Evolutionary conservation across 2,797 vertebrate species (phyloP).

Genomic region (Amazona finschi): DNA sequence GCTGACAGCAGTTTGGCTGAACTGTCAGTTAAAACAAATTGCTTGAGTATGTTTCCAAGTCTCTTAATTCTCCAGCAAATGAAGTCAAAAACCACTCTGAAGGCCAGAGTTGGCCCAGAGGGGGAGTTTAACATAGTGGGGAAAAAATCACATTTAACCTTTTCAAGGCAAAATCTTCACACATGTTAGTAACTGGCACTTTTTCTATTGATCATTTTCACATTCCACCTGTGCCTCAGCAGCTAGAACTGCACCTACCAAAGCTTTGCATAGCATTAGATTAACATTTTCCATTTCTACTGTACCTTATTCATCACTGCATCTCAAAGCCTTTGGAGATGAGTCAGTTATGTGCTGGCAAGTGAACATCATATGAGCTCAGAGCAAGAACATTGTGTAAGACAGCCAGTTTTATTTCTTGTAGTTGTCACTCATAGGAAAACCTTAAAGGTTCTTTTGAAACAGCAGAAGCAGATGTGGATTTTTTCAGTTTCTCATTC

Average conservation of each 20-base stretch:
- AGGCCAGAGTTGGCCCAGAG: background rate
- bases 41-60: background rate
- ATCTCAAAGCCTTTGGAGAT: background rate
- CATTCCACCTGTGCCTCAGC: background rate
- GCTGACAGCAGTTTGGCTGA: background rate
- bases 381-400: background rate
- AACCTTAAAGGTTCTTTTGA: background rate
- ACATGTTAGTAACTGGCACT: background rate
- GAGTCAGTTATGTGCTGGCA: constrained; percentile 11
- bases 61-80: constrained; percentile 1
- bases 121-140: background rate
- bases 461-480: background rate
- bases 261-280: background rate
- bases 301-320: background rate
- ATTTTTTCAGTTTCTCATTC: background rate
- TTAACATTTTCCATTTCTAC: background rate
- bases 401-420: background rate
- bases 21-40: constrained; percentile 14
- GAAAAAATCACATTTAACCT: background rate
- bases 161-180: background rate
- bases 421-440: background rate
- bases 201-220: background rate
- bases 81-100: background rate
- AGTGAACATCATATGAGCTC: background rate
- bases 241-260: background rate